Evolutionary conservation across 2,113 vertebrate genomes (phyloP).

Genomic region (Todiramphus chloris): DNA sequence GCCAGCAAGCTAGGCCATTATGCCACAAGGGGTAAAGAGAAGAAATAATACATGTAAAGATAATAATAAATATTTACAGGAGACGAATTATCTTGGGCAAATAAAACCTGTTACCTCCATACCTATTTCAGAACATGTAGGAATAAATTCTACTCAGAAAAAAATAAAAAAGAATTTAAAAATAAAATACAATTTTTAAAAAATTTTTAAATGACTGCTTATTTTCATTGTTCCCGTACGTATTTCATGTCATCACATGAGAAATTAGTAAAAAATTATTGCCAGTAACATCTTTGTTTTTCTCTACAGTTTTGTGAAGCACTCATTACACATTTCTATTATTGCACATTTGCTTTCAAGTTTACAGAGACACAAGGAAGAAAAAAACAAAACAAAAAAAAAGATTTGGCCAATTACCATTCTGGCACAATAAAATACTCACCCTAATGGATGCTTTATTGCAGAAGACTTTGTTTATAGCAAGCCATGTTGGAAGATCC

Average conservation of each 20-base stretch:
- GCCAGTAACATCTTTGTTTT: background rate
- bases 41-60: background rate
- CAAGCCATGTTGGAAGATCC: conserved; percentile 97
- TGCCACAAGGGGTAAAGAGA: background rate
- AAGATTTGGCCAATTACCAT: background rate
- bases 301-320: background rate
- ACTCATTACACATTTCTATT: background rate
- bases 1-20: no score
- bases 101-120: background rate
- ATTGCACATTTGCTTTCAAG: background rate
- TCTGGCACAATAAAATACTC: conserved; percentile 44
- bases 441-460: conserved; percentile 98
- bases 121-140: background rate
- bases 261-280: background rate
- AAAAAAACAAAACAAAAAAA: background rate
- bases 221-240: background rate
- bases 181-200: background rate
- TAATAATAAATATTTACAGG: background rate
- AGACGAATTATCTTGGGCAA: background rate
- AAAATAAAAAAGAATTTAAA: background rate
- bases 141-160: background rate
- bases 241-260: background rate
- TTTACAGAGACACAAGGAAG: background rate
- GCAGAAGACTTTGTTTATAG: conserved; percentile 96
- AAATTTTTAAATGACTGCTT: background rate